A percentile compares a stretch with the other conserved stretches of the same genome.
phyloP scores from a whole-genome alignment of 64 coral and sea anemone genomes.

The Dendronephthya gigantea region DNA sequence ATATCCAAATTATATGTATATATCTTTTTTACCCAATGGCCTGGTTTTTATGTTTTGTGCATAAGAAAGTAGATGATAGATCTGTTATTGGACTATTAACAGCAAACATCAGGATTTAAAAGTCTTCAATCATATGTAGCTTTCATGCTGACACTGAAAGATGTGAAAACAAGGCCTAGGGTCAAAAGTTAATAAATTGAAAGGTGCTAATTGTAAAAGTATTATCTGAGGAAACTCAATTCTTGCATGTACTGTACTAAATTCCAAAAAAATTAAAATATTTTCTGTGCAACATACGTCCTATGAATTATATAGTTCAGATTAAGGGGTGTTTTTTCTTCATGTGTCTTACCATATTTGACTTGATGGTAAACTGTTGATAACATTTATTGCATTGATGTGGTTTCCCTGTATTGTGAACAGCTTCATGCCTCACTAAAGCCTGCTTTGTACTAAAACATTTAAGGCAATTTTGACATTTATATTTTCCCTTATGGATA shows the following conservation, averaged over 20 bases:
- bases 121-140: no score
- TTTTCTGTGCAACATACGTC: neutral
- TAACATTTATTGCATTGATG: neutral
- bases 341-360: neutral
- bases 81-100: no score
- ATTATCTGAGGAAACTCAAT: no score
- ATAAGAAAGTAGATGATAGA: no score
- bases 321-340: neutral
- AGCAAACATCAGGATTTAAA: no score
- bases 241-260: neutral
- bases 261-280: neutral
- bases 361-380: neutral
- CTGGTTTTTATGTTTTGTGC: no score
- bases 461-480: neutral
- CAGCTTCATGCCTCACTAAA: neutral
- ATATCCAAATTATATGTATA: no score
- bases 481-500: neutral
- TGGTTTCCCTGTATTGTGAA: neutral
- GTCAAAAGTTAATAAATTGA: no score
- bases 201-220: no score
- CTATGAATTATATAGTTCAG: neutral
- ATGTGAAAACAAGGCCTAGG: no score
- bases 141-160: no score
- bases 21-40: no score
- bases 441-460: conserved; percentile 4